Percentiles rank a stretch among this genome's conserved stretches.
phyloP scores from a whole-genome alignment of 2,888 invertebrate genomes.

The Deroplatys truncata region DNA sequence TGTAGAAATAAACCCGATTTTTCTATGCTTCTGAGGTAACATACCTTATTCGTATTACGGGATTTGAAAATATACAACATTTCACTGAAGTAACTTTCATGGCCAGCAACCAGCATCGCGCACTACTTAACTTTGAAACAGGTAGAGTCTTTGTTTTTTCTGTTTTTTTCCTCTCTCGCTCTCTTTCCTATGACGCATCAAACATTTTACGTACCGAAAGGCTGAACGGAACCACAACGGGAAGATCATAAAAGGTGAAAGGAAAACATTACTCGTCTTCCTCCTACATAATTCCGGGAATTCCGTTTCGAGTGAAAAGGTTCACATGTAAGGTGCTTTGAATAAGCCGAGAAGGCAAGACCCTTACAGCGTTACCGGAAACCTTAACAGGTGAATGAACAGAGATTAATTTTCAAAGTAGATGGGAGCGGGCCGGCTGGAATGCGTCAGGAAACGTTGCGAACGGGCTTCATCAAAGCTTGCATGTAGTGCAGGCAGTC shows the following conservation, averaged over 20 bases:
- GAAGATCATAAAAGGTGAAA: background rate
- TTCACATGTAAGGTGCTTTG: background rate
- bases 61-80: no score
- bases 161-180: no score
- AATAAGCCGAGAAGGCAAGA: background rate
- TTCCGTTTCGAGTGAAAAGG: background rate
- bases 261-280: background rate
- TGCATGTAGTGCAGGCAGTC: background rate
- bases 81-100: no score
- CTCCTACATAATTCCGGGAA: background rate
- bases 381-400: background rate
- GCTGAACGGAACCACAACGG: background rate
- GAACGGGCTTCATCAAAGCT: background rate
- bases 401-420: background rate
- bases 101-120: no score
- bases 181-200: no score
- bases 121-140: no score
- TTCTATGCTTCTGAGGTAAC: no score
- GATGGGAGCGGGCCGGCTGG: background rate
- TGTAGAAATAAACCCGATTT: no score
- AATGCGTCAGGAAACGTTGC: background rate
- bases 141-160: no score
- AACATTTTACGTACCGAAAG: background rate
- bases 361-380: background rate
- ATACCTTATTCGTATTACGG: no score